Percentiles rank a stretch among this genome's conserved stretches.
Evolutionary conservation across 2,888 invertebrate species (phyloP).

Genomic region (Girardia tigrina): DNA sequence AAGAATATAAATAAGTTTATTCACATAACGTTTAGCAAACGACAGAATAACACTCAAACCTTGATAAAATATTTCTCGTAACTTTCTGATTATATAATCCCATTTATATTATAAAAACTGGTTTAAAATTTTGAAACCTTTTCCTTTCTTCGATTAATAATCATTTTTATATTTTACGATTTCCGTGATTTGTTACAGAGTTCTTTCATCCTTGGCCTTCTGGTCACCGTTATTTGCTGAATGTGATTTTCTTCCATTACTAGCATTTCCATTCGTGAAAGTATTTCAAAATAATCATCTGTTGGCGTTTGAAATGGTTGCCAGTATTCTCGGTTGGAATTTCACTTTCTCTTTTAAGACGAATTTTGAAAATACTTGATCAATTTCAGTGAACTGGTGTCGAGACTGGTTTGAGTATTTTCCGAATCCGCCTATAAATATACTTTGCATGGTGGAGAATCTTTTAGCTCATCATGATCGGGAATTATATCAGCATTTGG

Average conservation of each 20-base stretch:
- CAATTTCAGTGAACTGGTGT: slow-evolving; percentile 68
- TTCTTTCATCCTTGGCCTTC: slow-evolving; percentile 63
- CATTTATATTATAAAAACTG: no score
- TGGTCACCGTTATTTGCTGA: slow-evolving; percentile 70
- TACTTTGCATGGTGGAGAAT: slow-evolving; percentile 68
- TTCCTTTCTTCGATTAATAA: no score
- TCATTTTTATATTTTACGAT: no score
- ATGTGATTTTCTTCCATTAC: slow-evolving; percentile 62
- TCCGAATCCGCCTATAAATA: slow-evolving; percentile 68
- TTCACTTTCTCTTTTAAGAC: not conserved
- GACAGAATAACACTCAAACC: no score
- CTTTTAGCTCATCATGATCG: slow-evolving; percentile 62
- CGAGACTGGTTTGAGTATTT: slow-evolving; percentile 78
- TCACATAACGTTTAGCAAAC: no score
- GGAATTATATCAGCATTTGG: slow-evolving; percentile 54
- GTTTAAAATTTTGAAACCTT: no score
- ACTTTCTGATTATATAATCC: no score
- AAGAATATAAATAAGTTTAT: no score
- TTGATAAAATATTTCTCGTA: no score
- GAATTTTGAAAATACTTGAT: no score
- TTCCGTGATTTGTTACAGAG: no score
- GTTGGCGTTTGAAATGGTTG: slow-evolving; percentile 62
- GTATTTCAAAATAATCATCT: slow-evolving; percentile 64
- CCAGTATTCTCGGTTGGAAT: slow-evolving; percentile 57
- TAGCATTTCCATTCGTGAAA: slow-evolving; percentile 71